Evolutionary conservation across 2,113 vertebrate species (phyloP), one percentile per base, ranked within the genome.

Genomic region (Mus pahari): DNA sequence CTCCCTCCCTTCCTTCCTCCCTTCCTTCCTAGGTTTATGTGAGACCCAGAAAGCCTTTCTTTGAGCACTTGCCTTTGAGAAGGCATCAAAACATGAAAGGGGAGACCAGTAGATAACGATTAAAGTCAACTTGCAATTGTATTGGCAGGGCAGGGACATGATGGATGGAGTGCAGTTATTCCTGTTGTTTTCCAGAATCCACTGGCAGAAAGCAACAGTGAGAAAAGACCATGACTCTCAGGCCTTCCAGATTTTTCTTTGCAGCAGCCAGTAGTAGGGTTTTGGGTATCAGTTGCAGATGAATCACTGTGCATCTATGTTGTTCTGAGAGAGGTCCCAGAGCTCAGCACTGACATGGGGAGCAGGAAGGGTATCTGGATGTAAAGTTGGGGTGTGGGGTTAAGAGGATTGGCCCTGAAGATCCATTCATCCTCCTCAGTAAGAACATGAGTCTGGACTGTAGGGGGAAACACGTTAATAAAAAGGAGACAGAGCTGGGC

Each of bases 151-250:
- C 70, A 68, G 64, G 64, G 64, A 12, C 64, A 60, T 70, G 68
- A 95, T 84, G 62, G 62, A 89, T 89, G 31, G n/a, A 17, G 90
- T 73, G 14, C 55, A 66, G 31, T 64, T 92, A 28, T 82, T 39
- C 58, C 14, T 50, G 13, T 14, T 68, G 77, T 89, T 91, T 33
- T 89, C 82, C 33, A 84, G 89, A 91, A 97, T 87, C 89, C 70
- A 91, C 95, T 64, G 97, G 89, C 53, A 94, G 64, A 39, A 87
- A 86, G 77, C 84, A 94, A 86, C 97, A 94, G 95, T 74, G 66
- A 82, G 45, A 50, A 62, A 92, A 86, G 26, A 39, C 77, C 42
- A 33, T 22, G 86, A 70, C 42, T 93, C 83, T 31, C 58, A 45
- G 87, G 86, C 50, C 14, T 89, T 68, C 77, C 14, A 0, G 90